Percentiles rank a stretch among this genome's conserved stretches.
These are phyloP conservation scores for Leucoptera coffeella DNA, from an alignment of 2,888 invertebrate genomes.

Conservation along the genomic window DNA sequence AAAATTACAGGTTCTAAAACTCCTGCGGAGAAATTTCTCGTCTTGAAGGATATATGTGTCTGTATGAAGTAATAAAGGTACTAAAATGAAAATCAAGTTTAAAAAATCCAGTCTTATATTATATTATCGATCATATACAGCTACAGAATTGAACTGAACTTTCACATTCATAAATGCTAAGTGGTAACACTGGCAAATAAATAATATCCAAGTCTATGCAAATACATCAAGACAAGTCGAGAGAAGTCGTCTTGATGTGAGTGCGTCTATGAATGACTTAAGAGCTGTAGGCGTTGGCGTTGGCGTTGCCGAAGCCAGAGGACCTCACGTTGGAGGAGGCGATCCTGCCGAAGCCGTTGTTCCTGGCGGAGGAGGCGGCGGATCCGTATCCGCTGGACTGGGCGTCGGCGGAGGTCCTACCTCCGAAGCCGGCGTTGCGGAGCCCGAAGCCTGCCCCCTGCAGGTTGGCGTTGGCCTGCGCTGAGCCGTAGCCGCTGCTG, in stretches of 20 bases:
- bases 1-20: no score
- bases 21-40: no score
- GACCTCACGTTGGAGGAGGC: constrained; percentile 22
- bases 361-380: constrained; percentile 21
- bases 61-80: no score
- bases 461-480: constrained; percentile 2
- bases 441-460: constrained; percentile 1
- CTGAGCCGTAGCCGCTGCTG: constrained; percentile 4
- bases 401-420: constrained; percentile 17
- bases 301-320: constrained; percentile 19
- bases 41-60: no score
- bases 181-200: no score
- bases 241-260: constrained; percentile 36
- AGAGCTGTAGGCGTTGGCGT: constrained; percentile 20
- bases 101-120: no score
- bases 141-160: no score
- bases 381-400: constrained; percentile 18
- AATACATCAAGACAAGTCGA: constrained; percentile 40
- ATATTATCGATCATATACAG: no score
- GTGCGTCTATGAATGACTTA: constrained; percentile 18
- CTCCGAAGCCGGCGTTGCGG: constrained; percentile 1
- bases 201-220: no score
- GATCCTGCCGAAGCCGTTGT: constrained; percentile 17
- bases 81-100: no score
- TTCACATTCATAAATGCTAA: no score